Evolutionary conservation across 2,888 invertebrate species (phyloP), one percentile per base, ranked within the genome.

Genomic region (Xestia xanthographa): DNA sequence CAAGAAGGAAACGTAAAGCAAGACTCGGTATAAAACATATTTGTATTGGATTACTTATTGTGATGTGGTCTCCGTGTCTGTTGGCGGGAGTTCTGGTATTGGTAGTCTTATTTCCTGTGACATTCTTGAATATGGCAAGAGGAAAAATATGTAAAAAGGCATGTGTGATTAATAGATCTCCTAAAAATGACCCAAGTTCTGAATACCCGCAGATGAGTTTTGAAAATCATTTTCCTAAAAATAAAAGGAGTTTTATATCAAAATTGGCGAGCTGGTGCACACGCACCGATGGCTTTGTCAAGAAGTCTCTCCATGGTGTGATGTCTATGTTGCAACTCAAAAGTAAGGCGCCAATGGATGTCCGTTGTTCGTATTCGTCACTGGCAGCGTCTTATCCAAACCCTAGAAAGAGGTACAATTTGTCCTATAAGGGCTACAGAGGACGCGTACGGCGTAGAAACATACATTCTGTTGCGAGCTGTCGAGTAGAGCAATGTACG

Each of bases 1-100:
- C n/a, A 56, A 75, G 63, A 66, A 75, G 68, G 34, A 14, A 29
- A 20, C 17, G 38, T 56, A 43, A 63, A 34, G 72, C 85, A 41
- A 84, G 83, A 84, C 67, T 20, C 43, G 67, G 69, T n/a, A 20
- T 90, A 6, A 91, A 89, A 76, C 85, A 87, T 76, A 43, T 90
- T 29, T 81, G 92, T 72, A 77, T 91, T 66, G 86, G 83, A 41
- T 53, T 92, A 3, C 84, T 89, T 43, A 53, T 91, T 72, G 77
- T 93, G n/a, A 85, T 88, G 48, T 94, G 92, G 93, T 89, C 88
- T 63, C 93, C 94, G 22, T 93, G 92, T 83, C 85, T 94, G 77
- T 70, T 93, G 62, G 75, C 85, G 48, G 77, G 90, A 67, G 78
- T 82, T 63, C 29, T 92, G 73, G 88, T 82, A 79, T 92, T 92